phyloP scores from a whole-genome alignment of 2,113 vertebrate genomes.

The Stictonetta naevosa region DNA sequence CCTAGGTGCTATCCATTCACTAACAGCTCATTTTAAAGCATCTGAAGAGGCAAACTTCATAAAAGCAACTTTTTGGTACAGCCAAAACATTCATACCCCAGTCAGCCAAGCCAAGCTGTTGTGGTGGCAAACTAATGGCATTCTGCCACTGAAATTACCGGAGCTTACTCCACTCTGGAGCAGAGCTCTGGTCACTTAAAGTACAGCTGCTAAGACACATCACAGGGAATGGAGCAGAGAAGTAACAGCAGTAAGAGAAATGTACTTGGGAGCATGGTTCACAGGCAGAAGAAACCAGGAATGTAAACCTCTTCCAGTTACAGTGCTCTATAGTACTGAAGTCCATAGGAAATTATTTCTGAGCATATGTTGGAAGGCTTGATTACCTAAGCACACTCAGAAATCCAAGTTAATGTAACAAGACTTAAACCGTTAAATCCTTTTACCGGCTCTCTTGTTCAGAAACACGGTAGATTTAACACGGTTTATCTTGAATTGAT shows the following conservation, averaged over 20 bases:
- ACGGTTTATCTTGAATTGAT: background rate
- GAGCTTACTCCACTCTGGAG: background rate
- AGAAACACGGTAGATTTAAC: background rate
- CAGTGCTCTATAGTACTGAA: background rate
- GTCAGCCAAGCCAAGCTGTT: background rate
- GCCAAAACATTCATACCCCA: background rate
- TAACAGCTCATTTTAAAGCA: conserved; percentile 8
- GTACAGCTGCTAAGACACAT: background rate
- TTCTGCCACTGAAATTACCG: background rate
- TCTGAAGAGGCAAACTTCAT: background rate
- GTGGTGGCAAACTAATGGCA: background rate
- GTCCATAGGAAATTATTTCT: background rate
- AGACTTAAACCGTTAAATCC: conserved; percentile 35
- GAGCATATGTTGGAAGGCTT: background rate
- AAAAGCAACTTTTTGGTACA: conserved; percentile 8
- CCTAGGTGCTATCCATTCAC: background rate
- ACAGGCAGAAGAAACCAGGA: background rate
- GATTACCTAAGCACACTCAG: conserved; percentile 24
- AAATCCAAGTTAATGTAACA: conserved; percentile 46
- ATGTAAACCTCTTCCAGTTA: background rate
- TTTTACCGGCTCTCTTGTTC: background rate
- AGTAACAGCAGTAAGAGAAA: background rate
- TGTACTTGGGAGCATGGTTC: background rate
- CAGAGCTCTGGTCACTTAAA: background rate
- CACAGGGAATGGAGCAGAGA: background rate